Evolutionary conservation across 2,113 vertebrate species (phyloP).

Genomic region (Eretmochelys imbricata): DNA sequence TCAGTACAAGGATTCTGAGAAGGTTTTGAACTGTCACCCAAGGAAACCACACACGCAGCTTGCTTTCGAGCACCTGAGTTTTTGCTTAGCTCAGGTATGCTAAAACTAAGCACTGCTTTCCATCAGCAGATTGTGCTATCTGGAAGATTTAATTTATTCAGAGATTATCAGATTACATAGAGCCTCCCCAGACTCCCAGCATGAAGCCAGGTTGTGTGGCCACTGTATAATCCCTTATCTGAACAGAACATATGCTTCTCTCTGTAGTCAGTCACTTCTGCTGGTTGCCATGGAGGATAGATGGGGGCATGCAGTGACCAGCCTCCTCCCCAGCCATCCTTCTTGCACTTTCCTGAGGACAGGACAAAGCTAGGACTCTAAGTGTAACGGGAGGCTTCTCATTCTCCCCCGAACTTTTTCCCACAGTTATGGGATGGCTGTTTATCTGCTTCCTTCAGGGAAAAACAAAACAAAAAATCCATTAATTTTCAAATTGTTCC

Average conservation of each 20-base stretch:
- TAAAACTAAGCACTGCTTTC: background rate
- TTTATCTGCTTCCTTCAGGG: background rate
- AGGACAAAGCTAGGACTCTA: background rate
- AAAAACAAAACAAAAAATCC: no score
- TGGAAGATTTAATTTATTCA: background rate
- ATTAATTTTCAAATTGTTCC: fast-evolving
- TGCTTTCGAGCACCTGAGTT: background rate
- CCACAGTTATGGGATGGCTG: background rate
- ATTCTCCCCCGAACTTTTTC: background rate
- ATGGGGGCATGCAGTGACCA: background rate
- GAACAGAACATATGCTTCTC: background rate
- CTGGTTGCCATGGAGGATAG: background rate
- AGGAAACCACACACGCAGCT: background rate
- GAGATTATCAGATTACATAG: background rate
- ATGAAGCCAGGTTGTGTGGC: background rate
- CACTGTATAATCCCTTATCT: background rate
- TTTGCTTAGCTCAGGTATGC: background rate
- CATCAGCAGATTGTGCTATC: background rate
- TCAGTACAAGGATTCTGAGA: background rate
- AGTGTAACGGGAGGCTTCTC: fast-evolving
- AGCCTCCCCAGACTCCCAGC: background rate
- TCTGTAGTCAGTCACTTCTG: background rate
- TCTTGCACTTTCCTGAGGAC: background rate
- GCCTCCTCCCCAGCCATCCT: background rate
- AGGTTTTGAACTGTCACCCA: background rate